A percentile compares a stretch with the other conserved stretches of the same genome.
These are phyloP conservation scores for Lithobates sylvaticus DNA, from an alignment of 2,797 vertebrate genomes.

Conservation along the genomic window DNA sequence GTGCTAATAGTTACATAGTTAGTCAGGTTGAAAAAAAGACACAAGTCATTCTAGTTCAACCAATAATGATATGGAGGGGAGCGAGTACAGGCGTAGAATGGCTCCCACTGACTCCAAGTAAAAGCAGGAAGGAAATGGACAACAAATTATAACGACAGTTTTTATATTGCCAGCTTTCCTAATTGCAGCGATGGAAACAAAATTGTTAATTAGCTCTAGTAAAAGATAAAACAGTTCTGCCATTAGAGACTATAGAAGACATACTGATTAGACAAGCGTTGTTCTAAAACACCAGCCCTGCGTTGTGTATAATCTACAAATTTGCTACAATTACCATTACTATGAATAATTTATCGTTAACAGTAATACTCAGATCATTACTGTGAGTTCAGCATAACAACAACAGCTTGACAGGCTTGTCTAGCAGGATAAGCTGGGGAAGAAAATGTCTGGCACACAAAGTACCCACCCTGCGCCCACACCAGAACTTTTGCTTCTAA, in stretches of 20 bases:
- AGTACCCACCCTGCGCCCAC: conserved; percentile 11
- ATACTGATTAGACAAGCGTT: not conserved
- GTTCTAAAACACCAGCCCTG: not conserved
- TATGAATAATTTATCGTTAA: not conserved
- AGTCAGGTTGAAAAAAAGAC: no score
- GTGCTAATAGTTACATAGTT: no score
- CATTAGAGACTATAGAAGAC: not conserved
- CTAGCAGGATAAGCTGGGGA: conserved; percentile 10
- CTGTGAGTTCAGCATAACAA: not conserved
- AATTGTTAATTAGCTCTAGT: not conserved
- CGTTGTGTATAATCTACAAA: not conserved
- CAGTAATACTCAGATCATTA: not conserved
- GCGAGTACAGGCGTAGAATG: no score
- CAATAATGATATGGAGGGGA: no score
- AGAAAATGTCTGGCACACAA: conserved; percentile 24
- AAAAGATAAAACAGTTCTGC: not conserved
- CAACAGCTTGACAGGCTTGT: conserved; percentile 5
- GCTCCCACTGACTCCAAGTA: no score
- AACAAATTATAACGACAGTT: no score
- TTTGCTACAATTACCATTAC: not conserved
- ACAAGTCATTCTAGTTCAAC: no score
- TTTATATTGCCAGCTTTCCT: not conserved
- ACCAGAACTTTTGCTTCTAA: conserved; percentile 36
- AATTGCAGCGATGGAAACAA: not conserved
- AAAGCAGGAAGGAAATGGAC: no score